Conservation (phyloP, 2,888 invertebrate species). For the Ferrisia virgata region DNA sequence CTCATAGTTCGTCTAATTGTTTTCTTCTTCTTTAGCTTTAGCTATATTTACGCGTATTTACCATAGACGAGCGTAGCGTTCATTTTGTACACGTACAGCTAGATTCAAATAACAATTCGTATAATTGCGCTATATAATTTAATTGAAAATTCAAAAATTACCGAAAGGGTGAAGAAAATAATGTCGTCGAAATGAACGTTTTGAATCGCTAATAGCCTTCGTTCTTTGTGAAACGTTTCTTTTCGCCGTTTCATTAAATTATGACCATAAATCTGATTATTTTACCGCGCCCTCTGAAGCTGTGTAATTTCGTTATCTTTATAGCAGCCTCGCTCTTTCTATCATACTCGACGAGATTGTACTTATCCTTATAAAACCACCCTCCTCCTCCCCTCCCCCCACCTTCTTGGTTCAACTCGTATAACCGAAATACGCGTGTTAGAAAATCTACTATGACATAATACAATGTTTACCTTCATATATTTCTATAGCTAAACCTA, state of each 20-base stretch:
- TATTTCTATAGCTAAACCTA: background rate
- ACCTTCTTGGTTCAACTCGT: too few relatives aligned
- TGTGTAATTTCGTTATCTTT: constrained; percentile 9
- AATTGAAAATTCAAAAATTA: constrained; percentile 12
- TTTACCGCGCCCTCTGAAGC: background rate
- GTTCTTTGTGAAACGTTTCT: constrained; percentile 14
- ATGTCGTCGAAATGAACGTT: constrained; percentile 3
- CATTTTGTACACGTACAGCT: background rate
- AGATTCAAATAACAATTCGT: constrained; percentile 14
- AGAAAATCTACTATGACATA: background rate
- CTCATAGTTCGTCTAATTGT: background rate
- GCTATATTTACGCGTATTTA: too few relatives aligned
- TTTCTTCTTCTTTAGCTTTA: background rate
- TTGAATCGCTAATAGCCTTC: constrained; percentile 3
- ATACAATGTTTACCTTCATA: background rate
- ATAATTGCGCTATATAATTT: constrained; percentile 17
- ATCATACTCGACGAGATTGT: too few relatives aligned
- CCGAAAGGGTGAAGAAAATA: constrained; percentile 5
- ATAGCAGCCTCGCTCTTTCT: background rate
- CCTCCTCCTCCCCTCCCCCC: background rate
- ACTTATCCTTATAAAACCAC: background rate
- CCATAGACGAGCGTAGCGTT: background rate
- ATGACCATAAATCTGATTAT: constrained; percentile 17
- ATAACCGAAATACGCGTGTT: too few relatives aligned
- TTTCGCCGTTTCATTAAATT: constrained; percentile 17